Evolutionary conservation across 2,113 vertebrate genomes (phyloP), one percentile per base, ranked within the genome.

Genomic region (Plotosus lineatus): DNA sequence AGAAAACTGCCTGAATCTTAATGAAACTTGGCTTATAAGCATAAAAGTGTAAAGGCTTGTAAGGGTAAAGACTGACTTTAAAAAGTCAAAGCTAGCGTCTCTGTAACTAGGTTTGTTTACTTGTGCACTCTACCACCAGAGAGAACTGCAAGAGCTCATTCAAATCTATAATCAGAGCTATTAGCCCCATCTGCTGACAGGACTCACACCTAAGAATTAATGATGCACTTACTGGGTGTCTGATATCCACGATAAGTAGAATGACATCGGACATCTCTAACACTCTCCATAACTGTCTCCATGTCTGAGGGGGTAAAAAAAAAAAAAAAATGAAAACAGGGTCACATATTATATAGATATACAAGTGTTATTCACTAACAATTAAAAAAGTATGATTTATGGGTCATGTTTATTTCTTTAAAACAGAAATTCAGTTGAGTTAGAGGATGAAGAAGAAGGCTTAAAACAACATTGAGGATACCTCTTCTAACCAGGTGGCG

Each of bases 241-340:
- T 93, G 72, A 96, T 94, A 51, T 98, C 96, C 46, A 96, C 95
- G 56, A 98, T 94, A 51, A 98, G 92, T 33, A 98, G 88, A 69
- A 97, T 81, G n/a, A 97, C 78, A 69, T 98, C 96, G 0, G 96
- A 97, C 96, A 98, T 98, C 85, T 98, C 96, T 71, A 98, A 84
- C 40, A 98, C 96, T 51, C 96, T 90, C 96, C 96, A 98, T 9
- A 98, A 90, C 87, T 98, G 96, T 76, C 96, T 92, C 96, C 96
- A 97, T 0, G 96, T 98, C 96, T 98, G 83, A 82, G 86, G 84
- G 46, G 19, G 44, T 31, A 3, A 14, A 28, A 4, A 38, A 19
- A 63, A 26, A 51, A 11, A 44, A 1, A 3, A 75, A 2, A 68
- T 21, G 15, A 21, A 40, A 14, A 61, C n/a, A 50, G 23, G 14